phyloP scores from a whole-genome alignment of 2,113 vertebrate genomes.

The Pelobates fuscus region DNA sequence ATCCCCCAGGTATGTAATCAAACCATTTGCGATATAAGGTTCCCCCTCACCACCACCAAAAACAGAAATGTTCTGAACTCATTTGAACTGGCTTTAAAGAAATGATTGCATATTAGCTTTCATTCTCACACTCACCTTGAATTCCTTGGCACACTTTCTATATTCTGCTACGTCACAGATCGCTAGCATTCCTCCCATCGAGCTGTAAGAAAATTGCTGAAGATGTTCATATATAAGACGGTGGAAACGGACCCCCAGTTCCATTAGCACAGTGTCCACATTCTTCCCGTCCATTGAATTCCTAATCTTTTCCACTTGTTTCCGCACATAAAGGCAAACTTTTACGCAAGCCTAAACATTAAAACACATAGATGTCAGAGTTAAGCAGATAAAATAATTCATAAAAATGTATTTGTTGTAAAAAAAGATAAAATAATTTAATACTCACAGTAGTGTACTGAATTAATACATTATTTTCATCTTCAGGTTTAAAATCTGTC shows the following conservation, averaged over 20 bases:
- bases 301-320: constrained; percentile 93
- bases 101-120: no score
- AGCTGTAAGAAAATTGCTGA: constrained; percentile 96
- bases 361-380: background rate
- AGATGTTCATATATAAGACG: constrained; percentile 95
- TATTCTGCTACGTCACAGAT: constrained; percentile 98
- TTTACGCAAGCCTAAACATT: constrained; percentile 88
- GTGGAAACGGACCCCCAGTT: constrained; percentile 95
- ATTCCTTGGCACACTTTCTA: constrained; percentile 95
- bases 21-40: no score
- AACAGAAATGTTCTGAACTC: no score
- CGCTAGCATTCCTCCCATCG: constrained; percentile 98
- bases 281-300: constrained; percentile 98
- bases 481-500: constrained; percentile 97
- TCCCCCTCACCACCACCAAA: no score
- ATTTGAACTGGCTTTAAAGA: no score
- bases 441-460: constrained; percentile 93
- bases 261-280: constrained; percentile 93
- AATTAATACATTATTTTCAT: constrained; percentile 96
- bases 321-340: constrained; percentile 90
- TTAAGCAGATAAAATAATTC: no score
- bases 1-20: no score
- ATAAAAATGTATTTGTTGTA: no score
- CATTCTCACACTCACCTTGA: constrained; percentile 78
- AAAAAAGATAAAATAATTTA: background rate